phyloP scores from a whole-genome alignment of 2,113 vertebrate species.

The Dryoscopus gambensis region DNA sequence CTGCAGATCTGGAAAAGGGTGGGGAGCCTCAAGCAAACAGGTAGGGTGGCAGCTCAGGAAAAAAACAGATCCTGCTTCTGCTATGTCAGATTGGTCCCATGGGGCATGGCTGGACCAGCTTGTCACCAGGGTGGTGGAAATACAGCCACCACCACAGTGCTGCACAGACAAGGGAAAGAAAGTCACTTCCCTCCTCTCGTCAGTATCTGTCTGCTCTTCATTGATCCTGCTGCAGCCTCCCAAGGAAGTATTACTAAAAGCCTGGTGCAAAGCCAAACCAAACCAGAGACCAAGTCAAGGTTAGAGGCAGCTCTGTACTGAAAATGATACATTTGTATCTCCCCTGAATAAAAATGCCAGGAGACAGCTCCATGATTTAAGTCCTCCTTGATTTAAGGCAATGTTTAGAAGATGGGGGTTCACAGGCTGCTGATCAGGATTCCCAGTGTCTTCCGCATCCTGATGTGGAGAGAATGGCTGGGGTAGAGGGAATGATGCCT shows the following conservation, averaged over 20 bases:
- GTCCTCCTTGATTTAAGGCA: not conserved
- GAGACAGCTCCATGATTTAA: not conserved
- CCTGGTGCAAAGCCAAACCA: not conserved
- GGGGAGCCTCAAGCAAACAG: not conserved
- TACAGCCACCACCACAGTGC: fast-evolving
- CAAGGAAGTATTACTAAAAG: not conserved
- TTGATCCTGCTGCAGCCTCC: not conserved
- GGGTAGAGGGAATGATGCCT: not conserved
- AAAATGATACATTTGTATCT: fast-evolving
- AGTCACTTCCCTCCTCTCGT: not conserved
- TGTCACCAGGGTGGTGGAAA: not conserved
- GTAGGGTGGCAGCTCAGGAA: not conserved
- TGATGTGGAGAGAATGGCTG: not conserved
- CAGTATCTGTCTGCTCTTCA: not conserved
- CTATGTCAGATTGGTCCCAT: fast-evolving
- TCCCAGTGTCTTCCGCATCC: not conserved
- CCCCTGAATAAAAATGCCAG: fast-evolving
- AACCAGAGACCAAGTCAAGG: not conserved
- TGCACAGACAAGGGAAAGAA: not conserved
- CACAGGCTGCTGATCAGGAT: not conserved
- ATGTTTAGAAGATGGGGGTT: fast-evolving
- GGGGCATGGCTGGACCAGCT: fast-evolving
- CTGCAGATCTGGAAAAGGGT: not conserved
- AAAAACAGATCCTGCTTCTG: not conserved
- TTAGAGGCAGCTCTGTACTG: not conserved